Base-by-base conservation (phyloP, 1,140 invertebrate species). In the Formica selysi region DNA sequence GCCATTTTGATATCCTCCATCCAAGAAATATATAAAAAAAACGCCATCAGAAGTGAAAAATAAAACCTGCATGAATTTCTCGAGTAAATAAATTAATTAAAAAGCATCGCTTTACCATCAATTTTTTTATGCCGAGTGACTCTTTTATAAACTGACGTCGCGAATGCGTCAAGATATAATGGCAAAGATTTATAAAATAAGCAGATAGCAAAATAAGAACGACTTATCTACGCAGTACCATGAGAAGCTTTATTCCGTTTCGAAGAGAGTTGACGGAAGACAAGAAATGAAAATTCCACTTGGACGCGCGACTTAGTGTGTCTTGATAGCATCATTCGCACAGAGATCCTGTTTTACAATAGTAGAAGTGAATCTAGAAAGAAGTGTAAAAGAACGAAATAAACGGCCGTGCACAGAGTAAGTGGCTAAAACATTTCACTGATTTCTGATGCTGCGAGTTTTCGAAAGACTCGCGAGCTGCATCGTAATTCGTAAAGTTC, bases 251-350 rank as follows among this genome's bases (percentile, higher is more conserved):
- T 26, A 32, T 80, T 38, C 26, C 36, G 26, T 44, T 81, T 65
- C 29, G 44, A 78, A 59, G 10, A 67, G 59, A 65, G 36, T 38
- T 44, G 67, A 65, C 73, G 32, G 64, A 7, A 64, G 41, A 48
- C 26, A 32, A 57, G 38, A 79, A 79, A 67, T 79, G 38, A 76
- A 64, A 64, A 76, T 85, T 64, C 41, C 73, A 57, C 71, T 64
- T 64, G 44, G 29, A 81, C 51, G 78, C 67, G 51, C 78, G 78
- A 81, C 65, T 80, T 80, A 29, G 51, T 51, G 32, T 65, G 32
- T 70, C 36, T 26, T 51, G 36, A 73, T 73, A 59, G 67, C 44
- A 59, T 81, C 26, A 29, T 36, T 78, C n/a, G 61, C 32, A 22
- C n/a, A 22, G 11, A 36, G 48, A 51, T 67, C 41, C 26, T 41